Evolutionary conservation across 2,113 vertebrate species (phyloP).

Genomic region (Brachypodius melanocephalos): DNA sequence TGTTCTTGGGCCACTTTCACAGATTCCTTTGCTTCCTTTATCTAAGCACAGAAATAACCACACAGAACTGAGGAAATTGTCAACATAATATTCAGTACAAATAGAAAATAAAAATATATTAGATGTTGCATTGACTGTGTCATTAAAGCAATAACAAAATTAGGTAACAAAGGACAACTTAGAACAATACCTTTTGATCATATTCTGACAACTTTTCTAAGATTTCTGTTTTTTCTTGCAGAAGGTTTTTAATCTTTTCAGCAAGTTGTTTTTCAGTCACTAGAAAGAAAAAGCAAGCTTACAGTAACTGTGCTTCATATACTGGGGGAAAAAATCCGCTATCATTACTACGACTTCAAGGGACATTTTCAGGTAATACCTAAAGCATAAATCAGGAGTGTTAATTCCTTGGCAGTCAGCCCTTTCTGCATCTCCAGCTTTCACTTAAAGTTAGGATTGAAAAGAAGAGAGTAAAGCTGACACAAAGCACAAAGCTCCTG

Average conservation of each 20-base stretch:
- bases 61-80: neutral
- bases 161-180: neutral
- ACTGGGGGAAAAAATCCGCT: neutral
- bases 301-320: neutral
- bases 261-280: constrained; percentile 87
- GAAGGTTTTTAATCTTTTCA: constrained; percentile 81
- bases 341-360: neutral
- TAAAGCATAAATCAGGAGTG: neutral
- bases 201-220: constrained; percentile 82
- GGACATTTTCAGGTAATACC: neutral
- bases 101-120: neutral
- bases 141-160: neutral
- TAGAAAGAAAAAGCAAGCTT: constrained; percentile 58
- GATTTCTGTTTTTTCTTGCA: constrained; percentile 84
- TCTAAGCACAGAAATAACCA: constrained; percentile 67
- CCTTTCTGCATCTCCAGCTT: neutral
- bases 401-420: neutral
- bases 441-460: neutral
- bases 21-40: constrained; percentile 81
- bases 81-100: neutral
- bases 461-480: neutral
- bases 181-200: constrained; percentile 81
- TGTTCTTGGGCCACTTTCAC: constrained; percentile 80
- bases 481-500: neutral
- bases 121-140: neutral